Conservation (phyloP, 2,113 vertebrate species). For the Sciurus niger region DNA sequence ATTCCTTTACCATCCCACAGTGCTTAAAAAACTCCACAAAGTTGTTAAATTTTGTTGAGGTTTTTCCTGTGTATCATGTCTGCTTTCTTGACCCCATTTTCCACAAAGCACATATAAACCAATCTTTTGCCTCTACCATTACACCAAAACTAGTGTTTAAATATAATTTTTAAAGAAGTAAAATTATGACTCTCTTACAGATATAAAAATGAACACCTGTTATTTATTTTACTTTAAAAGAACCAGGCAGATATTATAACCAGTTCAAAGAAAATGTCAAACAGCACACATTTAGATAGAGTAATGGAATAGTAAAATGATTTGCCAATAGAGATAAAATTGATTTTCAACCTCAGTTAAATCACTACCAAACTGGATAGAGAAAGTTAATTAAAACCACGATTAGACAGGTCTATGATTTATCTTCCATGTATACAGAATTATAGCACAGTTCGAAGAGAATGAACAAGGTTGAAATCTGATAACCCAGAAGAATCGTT, state of each 20-base stretch:
- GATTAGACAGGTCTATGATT: not conserved
- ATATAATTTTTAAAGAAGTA: conserved; percentile 2
- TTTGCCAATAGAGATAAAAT: not conserved
- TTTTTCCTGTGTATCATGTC: not conserved
- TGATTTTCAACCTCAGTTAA: not conserved
- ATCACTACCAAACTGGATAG: not conserved
- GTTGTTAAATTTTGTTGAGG: not conserved
- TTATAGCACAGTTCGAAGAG: not conserved
- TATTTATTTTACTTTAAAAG: conserved; percentile 16
- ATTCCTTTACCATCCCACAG: not conserved
- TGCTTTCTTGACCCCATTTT: not conserved
- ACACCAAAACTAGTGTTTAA: not conserved
- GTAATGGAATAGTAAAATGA: not conserved
- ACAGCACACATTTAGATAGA: not conserved
- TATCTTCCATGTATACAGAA: not conserved
- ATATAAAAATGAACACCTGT: not conserved
- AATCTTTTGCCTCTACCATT: not conserved
- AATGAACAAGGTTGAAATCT: not conserved
- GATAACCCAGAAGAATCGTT: not conserved
- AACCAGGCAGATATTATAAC: not conserved
- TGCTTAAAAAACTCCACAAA: not conserved
- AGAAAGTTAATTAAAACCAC: not conserved
- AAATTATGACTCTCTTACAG: not conserved
- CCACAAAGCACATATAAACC: not conserved
- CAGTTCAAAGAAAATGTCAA: not conserved